A percentile compares a stretch with the other conserved stretches of the same genome.
These are phyloP conservation scores for Sorex fumeus DNA, from an alignment of 2,113 vertebrate genomes.

Conservation along the genomic window DNA sequence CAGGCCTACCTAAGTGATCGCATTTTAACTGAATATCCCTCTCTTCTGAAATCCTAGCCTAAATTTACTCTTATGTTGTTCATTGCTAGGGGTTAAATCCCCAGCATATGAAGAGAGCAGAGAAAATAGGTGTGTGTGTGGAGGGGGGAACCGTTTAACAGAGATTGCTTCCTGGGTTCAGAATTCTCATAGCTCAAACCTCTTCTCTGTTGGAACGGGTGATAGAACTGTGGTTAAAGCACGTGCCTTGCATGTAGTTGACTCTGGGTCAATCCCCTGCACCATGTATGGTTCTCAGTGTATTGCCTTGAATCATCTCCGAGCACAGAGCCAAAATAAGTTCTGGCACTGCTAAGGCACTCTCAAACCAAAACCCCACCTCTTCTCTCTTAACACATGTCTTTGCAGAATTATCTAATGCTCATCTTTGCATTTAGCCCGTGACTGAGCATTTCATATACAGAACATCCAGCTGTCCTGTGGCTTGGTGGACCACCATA, in stretches of 20 bases:
- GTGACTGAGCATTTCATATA: no score
- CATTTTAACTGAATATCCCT: background rate
- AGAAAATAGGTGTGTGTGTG: no score
- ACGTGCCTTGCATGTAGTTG: no score
- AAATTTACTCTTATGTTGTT: background rate
- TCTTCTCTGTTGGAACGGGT: no score
- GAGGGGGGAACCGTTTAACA: background rate
- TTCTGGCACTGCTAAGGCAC: no score
- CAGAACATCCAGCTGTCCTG: background rate
- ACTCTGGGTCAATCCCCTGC: no score
- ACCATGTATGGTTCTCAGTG: no score
- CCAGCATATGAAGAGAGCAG: background rate
- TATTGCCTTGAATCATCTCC: no score
- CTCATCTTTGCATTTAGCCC: background rate
- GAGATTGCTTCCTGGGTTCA: background rate
- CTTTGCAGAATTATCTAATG: background rate
- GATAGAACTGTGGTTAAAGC: no score
- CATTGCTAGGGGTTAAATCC: background rate
- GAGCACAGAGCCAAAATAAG: no score
- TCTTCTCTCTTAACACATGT: background rate
- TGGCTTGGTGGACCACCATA: background rate
- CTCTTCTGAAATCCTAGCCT: background rate
- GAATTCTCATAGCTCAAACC: background rate
- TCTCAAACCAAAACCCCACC: no score
- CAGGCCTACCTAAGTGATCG: background rate